phyloP scores from a whole-genome alignment of 2,797 vertebrate species.

The Cirrhinus mrigala region DNA sequence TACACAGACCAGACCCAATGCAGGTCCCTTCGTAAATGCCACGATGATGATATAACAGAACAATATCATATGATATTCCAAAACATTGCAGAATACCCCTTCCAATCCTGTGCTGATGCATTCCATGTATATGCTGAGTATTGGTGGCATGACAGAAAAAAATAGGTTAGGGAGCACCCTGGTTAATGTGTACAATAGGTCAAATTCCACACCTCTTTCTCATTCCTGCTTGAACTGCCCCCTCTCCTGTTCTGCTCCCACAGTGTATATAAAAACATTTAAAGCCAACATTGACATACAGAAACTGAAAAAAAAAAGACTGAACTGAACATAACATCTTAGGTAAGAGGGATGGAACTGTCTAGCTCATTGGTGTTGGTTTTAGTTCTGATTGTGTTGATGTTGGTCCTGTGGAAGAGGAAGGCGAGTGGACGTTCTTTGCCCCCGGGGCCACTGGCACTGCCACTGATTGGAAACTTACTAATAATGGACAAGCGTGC shows the following conservation, averaged over 20 bases:
- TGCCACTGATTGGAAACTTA: constrained; percentile 75
- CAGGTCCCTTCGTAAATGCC: too few species aligned
- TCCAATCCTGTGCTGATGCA: too few species aligned
- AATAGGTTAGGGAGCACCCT: background rate
- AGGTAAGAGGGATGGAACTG: constrained; percentile 52
- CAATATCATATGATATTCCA: too few species aligned
- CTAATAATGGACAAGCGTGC: constrained; percentile 63
- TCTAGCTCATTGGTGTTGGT: constrained; percentile 49
- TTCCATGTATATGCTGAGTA: background rate
- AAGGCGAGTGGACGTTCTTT: constrained; percentile 32
- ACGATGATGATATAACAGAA: too few species aligned
- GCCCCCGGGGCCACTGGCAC: constrained; percentile 73
- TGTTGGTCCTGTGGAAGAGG: constrained; percentile 58
- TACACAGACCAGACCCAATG: too few species aligned
- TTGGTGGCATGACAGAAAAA: background rate
- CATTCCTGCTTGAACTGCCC: background rate
- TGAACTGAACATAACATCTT: background rate
- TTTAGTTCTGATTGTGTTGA: constrained; percentile 59
- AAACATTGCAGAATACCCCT: too few species aligned
- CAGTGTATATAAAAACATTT: background rate
- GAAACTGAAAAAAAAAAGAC: background rate
- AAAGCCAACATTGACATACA: background rate
- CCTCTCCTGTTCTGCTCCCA: constrained; percentile 16
- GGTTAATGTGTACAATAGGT: background rate
- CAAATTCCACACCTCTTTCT: constrained; percentile 52